phyloP scores from a whole-genome alignment of 2,113 vertebrate genomes.

The Boulengeromyrus knoepffleri region DNA sequence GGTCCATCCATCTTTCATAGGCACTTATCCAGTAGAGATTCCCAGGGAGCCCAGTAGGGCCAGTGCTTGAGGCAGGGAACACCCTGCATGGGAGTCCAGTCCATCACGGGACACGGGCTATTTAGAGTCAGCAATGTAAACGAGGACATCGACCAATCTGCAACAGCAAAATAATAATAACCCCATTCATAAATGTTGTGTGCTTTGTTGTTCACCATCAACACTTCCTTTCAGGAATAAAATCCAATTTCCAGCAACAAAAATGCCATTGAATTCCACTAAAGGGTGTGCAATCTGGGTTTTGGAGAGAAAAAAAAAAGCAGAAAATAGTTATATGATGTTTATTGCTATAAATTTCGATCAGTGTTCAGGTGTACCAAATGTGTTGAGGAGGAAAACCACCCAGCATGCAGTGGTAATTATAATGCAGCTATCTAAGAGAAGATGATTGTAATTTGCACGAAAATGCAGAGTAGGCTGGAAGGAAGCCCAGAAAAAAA shows the following conservation, averaged over 20 bases:
- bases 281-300: background rate
- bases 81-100: background rate
- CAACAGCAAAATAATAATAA: background rate
- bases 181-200: background rate
- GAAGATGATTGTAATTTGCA: background rate
- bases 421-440: background rate
- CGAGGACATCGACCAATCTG: background rate
- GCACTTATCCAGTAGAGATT: background rate
- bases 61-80: background rate
- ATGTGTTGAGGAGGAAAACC: slow-evolving; percentile 29
- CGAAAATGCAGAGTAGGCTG: slow-evolving; percentile 57
- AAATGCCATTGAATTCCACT: background rate
- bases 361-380: background rate
- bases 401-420: slow-evolving; percentile 66
- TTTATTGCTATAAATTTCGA: background rate
- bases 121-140: background rate
- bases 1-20: background rate
- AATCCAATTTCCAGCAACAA: background rate
- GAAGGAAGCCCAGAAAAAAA: slow-evolving; percentile 66
- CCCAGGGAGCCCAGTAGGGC: background rate
- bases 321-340: background rate
- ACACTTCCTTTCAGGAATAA: background rate
- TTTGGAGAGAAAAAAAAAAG: background rate
- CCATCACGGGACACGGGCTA: background rate
- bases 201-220: background rate